These are phyloP conservation scores for Dione vanillae DNA, from an alignment of 2,888 invertebrate genomes.

Conservation along the genomic window DNA sequence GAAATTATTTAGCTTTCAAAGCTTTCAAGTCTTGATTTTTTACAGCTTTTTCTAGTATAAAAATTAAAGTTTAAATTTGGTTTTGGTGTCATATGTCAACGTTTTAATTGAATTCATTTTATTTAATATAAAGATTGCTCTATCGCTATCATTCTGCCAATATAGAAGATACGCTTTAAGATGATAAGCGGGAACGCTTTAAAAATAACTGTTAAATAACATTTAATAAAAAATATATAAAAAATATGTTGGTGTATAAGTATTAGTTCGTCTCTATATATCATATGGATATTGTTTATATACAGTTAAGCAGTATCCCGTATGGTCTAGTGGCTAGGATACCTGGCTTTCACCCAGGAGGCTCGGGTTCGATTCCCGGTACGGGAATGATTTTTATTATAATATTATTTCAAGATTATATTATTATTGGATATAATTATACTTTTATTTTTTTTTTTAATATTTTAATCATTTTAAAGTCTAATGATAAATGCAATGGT, in stretches of 20 bases:
- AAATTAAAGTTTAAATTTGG: too few species aligned
- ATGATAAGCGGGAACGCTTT: too few species aligned
- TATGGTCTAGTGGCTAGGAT: slow-evolving; percentile 89
- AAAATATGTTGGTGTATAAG: too few species aligned
- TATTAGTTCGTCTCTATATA: background rate
- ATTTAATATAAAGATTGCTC: too few species aligned
- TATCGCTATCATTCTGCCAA: too few species aligned
- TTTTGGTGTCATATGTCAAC: too few species aligned
- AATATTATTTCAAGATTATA: background rate
- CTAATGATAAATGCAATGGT: too few species aligned
- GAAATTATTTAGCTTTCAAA: slow-evolving; percentile 10
- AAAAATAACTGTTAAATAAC: too few species aligned
- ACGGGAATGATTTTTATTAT: slow-evolving; percentile 78
- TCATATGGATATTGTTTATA: background rate
- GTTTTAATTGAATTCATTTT: too few species aligned
- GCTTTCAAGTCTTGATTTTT: slow-evolving; percentile 16
- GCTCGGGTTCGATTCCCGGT: slow-evolving; percentile 90
- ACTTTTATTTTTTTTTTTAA: background rate
- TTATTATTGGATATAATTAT: too few species aligned
- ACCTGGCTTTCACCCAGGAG: slow-evolving; percentile 90
- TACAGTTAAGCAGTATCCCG: slow-evolving; percentile 62
- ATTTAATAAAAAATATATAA: too few species aligned
- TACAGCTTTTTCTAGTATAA: background rate
- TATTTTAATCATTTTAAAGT: background rate
- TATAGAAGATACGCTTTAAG: too few species aligned